These are phyloP conservation scores for Entomobrya multifasciata DNA, from an alignment of 2,888 invertebrate genomes.

Conservation along the genomic window DNA sequence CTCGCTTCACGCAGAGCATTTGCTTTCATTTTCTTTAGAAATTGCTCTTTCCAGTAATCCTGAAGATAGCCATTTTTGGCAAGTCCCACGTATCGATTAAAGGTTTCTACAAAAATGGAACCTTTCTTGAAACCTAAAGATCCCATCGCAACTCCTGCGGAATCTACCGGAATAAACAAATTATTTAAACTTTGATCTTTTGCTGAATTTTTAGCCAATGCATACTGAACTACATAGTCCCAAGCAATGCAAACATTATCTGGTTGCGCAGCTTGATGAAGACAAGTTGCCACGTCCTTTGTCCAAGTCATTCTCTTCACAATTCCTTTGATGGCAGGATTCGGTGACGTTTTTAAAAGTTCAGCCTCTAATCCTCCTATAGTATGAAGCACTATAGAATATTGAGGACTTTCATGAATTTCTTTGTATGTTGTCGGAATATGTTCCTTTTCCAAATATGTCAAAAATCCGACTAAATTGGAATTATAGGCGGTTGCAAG, in stretches of 20 bases:
- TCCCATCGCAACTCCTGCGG: background rate
- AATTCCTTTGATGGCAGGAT: slow-evolving; percentile 39
- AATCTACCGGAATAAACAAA: background rate
- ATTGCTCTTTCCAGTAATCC: background rate
- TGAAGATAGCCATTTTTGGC: background rate
- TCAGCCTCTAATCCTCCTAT: slow-evolving; percentile 51
- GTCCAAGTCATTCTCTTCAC: slow-evolving; percentile 32
- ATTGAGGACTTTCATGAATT: background rate
- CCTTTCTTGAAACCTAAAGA: background rate
- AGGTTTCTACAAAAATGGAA: slow-evolving; percentile 15
- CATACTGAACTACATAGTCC: background rate
- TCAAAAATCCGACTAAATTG: slow-evolving; percentile 41
- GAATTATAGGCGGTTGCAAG: slow-evolving; percentile 47
- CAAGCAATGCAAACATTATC: slow-evolving; percentile 36
- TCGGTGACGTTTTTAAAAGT: background rate
- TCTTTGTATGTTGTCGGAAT: slow-evolving; percentile 23
- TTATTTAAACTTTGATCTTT: background rate
- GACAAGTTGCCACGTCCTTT: background rate
- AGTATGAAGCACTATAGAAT: slow-evolving; percentile 10
- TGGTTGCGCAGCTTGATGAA: background rate
- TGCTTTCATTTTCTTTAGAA: background rate
- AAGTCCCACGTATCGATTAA: slow-evolving; percentile 22
- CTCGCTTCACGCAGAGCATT: background rate
- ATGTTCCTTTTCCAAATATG: slow-evolving; percentile 6
- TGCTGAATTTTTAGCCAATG: background rate